phyloP scores from a whole-genome alignment of 1,140 invertebrate genomes.

The Anthonomus grandis region DNA sequence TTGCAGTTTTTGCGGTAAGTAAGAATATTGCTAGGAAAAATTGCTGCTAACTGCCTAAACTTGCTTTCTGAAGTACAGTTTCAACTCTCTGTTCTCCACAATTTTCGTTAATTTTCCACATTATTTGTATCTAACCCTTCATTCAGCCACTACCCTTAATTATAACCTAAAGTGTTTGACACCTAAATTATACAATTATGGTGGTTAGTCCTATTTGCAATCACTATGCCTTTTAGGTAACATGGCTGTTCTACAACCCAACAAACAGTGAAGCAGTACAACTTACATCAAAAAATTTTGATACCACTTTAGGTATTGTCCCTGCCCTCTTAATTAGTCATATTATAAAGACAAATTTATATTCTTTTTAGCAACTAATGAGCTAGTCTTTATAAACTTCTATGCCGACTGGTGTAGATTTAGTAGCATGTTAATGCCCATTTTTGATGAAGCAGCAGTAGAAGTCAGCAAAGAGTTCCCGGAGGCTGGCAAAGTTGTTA shows the following conservation, averaged over 20 bases:
- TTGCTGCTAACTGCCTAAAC: too few species aligned
- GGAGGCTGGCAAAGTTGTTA: slow-evolving; percentile 78
- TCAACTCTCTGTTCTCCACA: neutral
- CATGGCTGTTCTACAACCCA: slow-evolving; percentile 62
- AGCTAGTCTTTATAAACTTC: slow-evolving; percentile 97
- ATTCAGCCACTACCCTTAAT: too few species aligned
- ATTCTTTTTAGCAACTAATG: slow-evolving; percentile 78
- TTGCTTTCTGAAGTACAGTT: slow-evolving; percentile 6
- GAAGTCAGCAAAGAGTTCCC: slow-evolving; percentile 79
- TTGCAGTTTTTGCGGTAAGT: slow-evolving; percentile 16
- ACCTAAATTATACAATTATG: too few species aligned
- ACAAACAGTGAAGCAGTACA: slow-evolving; percentile 72
- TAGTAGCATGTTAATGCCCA: slow-evolving; percentile 93
- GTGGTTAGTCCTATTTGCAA: too few species aligned
- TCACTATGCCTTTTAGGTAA: slow-evolving; percentile 55
- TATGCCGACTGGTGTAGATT: slow-evolving; percentile 97
- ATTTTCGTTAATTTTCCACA: neutral
- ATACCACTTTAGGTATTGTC: slow-evolving; percentile 71
- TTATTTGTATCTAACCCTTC: too few species aligned
- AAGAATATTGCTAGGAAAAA: too few species aligned
- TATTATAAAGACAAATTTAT: neutral
- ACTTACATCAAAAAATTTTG: slow-evolving; percentile 74
- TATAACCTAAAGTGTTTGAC: too few species aligned
- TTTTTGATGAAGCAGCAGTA: slow-evolving; percentile 94
- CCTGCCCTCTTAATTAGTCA: slow-evolving; percentile 6